phyloP scores from a whole-genome alignment of 2,888 invertebrate genomes.

The Rhingia rostrata region DNA sequence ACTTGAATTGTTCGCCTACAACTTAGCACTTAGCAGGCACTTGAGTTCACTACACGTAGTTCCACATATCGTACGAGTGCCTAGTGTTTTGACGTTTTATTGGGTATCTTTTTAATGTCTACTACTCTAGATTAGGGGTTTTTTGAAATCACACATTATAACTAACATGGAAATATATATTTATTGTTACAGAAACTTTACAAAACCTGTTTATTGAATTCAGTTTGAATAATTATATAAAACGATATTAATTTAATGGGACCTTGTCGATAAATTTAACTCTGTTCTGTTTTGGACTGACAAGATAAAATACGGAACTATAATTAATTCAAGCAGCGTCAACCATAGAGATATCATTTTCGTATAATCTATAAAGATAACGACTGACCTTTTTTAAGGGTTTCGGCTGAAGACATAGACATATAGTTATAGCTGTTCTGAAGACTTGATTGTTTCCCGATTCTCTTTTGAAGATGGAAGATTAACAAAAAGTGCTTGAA shows the following conservation, averaged over 20 bases:
- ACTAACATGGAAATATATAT: background rate
- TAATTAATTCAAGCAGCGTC: too few relatives aligned
- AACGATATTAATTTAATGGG: background rate
- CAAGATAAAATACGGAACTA: background rate
- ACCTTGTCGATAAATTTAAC: constrained; percentile 3
- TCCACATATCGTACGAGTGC: constrained; percentile 30
- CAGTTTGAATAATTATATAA: constrained; percentile 19
- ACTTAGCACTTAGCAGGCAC: constrained; percentile 38
- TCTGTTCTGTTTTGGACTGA: background rate
- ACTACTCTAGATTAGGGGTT: constrained; percentile 32
- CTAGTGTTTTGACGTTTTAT: constrained; percentile 14
- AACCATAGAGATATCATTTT: too few relatives aligned
- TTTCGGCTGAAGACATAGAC: too few relatives aligned
- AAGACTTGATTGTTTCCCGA: too few relatives aligned
- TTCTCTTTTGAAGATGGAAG: too few relatives aligned
- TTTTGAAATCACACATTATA: constrained; percentile 29
- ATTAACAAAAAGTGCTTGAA: too few relatives aligned
- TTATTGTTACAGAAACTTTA: too few relatives aligned
- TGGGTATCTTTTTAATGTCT: constrained; percentile 39
- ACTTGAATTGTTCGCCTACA: constrained; percentile 39
- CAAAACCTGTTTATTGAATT: background rate
- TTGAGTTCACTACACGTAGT: constrained; percentile 27
- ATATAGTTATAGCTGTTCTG: too few relatives aligned
- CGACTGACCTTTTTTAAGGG: too few relatives aligned
- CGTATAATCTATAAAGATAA: too few relatives aligned